Conservation (phyloP, 23 tunicate genomes). For the Ciona savignyi region DNA sequence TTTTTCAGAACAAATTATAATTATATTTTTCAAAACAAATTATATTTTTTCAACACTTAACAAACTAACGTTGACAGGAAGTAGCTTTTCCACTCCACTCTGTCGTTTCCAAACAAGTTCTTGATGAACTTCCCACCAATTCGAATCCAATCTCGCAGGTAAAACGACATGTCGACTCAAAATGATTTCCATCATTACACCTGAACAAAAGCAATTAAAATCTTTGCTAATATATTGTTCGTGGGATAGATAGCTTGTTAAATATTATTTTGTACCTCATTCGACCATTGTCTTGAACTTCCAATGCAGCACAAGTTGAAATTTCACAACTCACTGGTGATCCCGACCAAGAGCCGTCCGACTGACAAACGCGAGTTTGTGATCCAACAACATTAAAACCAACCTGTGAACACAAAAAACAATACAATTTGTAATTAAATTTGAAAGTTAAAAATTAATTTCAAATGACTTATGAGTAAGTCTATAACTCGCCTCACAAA, state of each 20-base stretch:
- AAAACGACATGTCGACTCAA: constrained; percentile 58
- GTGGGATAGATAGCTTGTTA: too few species aligned
- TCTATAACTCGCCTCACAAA: constrained; percentile 52
- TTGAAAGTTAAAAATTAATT: neutral
- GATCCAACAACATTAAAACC: constrained; percentile 57
- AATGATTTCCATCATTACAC: constrained; percentile 54
- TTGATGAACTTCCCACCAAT: constrained; percentile 24
- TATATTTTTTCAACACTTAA: too few species aligned
- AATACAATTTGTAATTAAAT: too few species aligned
- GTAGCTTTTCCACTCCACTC: constrained; percentile 41
- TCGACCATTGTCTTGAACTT: constrained; percentile 58
- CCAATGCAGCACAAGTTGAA: constrained; percentile 46
- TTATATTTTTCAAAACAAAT: too few species aligned
- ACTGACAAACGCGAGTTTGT: constrained; percentile 27
- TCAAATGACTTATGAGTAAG: too few species aligned
- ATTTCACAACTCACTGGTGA: constrained; percentile 31
- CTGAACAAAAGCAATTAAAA: constrained; percentile 24
- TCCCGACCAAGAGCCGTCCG: constrained; percentile 61
- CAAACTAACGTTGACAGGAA: constrained; percentile 30
- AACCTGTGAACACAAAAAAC: constrained; percentile 37
- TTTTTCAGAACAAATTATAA: too few species aligned
- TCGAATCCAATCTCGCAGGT: constrained; percentile 65
- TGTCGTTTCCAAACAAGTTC: constrained; percentile 30
- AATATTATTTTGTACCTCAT: too few species aligned
- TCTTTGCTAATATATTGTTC: too few species aligned